These are phyloP conservation scores for Steinernema feltiae DNA, from an alignment of 1,140 invertebrate genomes.

Conservation along the genomic window DNA sequence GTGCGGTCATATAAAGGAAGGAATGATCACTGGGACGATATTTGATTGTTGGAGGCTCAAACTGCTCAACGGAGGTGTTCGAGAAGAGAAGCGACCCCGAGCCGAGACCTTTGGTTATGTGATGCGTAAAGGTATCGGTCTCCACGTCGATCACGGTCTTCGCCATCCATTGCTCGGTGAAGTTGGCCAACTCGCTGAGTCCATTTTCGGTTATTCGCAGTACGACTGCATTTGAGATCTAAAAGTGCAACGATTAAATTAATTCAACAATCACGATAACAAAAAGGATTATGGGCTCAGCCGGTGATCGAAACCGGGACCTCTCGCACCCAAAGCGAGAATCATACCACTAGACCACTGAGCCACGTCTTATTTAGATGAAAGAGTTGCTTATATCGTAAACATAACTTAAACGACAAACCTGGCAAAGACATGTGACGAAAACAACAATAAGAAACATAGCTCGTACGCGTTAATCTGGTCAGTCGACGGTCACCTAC, in stretches of 20 bases:
- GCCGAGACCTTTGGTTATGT: constrained; percentile 5
- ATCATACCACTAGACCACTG: constrained; percentile 53
- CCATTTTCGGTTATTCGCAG: not conserved
- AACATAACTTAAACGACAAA: too few species aligned
- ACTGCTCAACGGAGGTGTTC: not conserved
- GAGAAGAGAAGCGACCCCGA: not conserved
- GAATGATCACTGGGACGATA: not conserved
- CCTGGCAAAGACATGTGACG: too few species aligned
- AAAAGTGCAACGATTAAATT: not conserved
- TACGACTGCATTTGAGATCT: not conserved
- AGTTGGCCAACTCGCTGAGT: not conserved
- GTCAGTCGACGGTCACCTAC: too few species aligned
- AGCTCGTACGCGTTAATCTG: too few species aligned
- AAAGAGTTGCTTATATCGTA: too few species aligned
- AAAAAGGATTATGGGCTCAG: not conserved
- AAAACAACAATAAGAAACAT: not conserved
- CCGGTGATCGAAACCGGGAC: not conserved
- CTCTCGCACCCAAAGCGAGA: constrained; percentile 54
- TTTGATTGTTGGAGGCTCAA: not conserved
- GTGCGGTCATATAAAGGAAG: not conserved
- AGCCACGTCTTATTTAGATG: too few species aligned
- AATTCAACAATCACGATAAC: not conserved
- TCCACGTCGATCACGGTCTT: not conserved
- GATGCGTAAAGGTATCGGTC: not conserved
- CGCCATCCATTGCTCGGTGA: not conserved